Percentiles rank a stretch among this genome's conserved stretches.
These are phyloP conservation scores for Craniophora ligustri DNA, from an alignment of 2,888 invertebrate species.

Conservation along the genomic window DNA sequence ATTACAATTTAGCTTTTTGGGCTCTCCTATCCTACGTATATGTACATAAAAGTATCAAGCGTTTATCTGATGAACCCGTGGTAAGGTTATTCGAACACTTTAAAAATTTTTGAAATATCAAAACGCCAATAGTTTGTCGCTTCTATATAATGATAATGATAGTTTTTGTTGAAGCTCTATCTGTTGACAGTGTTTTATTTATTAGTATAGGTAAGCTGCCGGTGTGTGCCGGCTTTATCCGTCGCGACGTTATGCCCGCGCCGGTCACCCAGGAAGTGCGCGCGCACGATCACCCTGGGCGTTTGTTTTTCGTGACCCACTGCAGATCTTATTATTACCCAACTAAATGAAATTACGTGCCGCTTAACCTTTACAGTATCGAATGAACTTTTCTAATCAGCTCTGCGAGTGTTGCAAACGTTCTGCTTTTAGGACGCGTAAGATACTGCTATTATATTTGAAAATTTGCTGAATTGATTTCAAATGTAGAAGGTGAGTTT, in stretches of 20 bases:
- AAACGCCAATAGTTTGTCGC: too few species aligned
- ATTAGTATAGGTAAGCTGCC: too few species aligned
- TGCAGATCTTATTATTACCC: slow-evolving; percentile 50
- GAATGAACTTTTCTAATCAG: slow-evolving; percentile 55
- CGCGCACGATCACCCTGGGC: slow-evolving; percentile 62
- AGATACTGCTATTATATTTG: not conserved
- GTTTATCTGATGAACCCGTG: too few species aligned
- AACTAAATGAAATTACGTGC: slow-evolving; percentile 51
- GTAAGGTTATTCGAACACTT: too few species aligned
- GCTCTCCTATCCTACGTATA: too few species aligned
- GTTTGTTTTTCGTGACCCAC: slow-evolving; percentile 68
- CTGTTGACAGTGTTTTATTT: too few species aligned
- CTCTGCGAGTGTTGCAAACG: slow-evolving; percentile 41
- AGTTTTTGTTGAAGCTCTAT: too few species aligned
- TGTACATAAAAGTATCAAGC: too few species aligned
- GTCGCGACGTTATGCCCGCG: slow-evolving; percentile 19
- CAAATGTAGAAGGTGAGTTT: not conserved
- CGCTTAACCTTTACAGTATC: slow-evolving; percentile 48
- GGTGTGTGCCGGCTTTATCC: slow-evolving; percentile 4
- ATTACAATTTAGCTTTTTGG: too few species aligned
- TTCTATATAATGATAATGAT: too few species aligned
- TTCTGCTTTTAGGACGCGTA: slow-evolving; percentile 8
- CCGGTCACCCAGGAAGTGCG: slow-evolving; percentile 49
- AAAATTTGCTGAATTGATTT: too few species aligned
- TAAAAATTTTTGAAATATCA: too few species aligned